phyloP scores from a whole-genome alignment of 64 coral and sea anemone species.

The Montipora foliosa region DNA sequence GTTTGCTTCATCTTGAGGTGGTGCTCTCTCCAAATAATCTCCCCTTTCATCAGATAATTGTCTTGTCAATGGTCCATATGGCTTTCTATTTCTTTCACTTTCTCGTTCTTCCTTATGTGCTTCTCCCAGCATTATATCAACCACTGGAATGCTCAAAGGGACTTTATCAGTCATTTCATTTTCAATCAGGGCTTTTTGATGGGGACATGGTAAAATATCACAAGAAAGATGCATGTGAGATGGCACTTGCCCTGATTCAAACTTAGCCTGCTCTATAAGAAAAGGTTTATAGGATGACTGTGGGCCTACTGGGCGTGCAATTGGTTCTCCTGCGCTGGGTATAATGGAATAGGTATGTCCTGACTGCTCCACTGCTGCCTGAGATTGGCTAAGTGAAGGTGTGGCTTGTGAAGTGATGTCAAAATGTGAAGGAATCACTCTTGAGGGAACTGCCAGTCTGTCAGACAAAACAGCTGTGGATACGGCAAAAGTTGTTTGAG shows the following conservation, averaged over 20 bases:
- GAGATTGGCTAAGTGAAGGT: neutral
- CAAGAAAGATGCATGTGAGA: slow-evolving; percentile 74
- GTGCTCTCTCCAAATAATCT: neutral
- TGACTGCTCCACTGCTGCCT: neutral
- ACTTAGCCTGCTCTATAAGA: neutral
- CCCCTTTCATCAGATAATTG: neutral
- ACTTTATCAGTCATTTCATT: neutral
- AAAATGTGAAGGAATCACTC: neutral
- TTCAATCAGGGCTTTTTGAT: slow-evolving; percentile 53
- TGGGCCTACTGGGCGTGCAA: neutral
- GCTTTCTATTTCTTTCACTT: neutral
- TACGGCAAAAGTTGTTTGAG: neutral
- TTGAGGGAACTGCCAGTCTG: neutral
- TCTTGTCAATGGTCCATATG: neutral
- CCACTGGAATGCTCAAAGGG: slow-evolving; percentile 12
- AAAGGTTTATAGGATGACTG: no score
- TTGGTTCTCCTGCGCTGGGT: neutral
- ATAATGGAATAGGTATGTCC: no score
- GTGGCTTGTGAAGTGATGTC: neutral
- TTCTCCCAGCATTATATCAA: neutral
- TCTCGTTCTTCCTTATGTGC: neutral
- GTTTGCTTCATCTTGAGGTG: neutral
- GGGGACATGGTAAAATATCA: slow-evolving; percentile 74
- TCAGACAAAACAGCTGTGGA: neutral
- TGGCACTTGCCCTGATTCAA: neutral